Base-by-base conservation (phyloP, 2,113 vertebrate genomes). In the Penelope pileata region DNA sequence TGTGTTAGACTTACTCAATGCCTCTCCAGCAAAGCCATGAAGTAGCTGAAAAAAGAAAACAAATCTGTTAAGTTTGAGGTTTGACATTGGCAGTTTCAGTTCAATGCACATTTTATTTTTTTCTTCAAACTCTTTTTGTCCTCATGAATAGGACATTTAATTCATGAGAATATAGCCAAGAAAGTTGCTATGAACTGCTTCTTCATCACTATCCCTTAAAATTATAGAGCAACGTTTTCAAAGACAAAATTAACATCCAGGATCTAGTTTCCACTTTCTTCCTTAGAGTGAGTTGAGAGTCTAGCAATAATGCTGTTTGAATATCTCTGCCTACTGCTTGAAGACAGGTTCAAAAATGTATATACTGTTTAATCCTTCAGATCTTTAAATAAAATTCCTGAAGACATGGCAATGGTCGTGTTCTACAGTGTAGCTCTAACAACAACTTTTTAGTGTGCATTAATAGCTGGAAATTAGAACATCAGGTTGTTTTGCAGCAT, bases 11-110 rank as follows among this genome's bases (percentile, higher is more conserved):
- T 85, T 86, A 50, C 86, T 92, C 38, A 91, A 3, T 47, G 95
- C 97, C 34, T 97, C 95, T 79, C 72, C 91, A 68, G 96, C 93
- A 86, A 97, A 95, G 50, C 95, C 91, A n/a, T 95, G 91, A 82
- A 98, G 78, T 50, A 95, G 80, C 98, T 98, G 84, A 64, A 92
- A 86, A 69, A 58, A 38, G 56, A 77, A 93, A 96, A 75, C 76
- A 93, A 47, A 82, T 88, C 58, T 54, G 47, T 64, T 82, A 87
- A 92, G 56, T 92, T 64, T 54, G 67, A 56, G 32, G 38, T 54
- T 94, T 93, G 82, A 66, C 75, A 94, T 86, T 30, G 72, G 74
- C 90, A 83, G 79, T 90, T 93, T 93, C 73, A 56, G 59, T 91
- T 91, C 93, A 56, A 94, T 38, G 48, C n/a, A 77, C 86, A 86